Evolutionary conservation across 2,888 invertebrate species (phyloP), one percentile per base, ranked within the genome.

Genomic region (Drosophila robusta): DNA sequence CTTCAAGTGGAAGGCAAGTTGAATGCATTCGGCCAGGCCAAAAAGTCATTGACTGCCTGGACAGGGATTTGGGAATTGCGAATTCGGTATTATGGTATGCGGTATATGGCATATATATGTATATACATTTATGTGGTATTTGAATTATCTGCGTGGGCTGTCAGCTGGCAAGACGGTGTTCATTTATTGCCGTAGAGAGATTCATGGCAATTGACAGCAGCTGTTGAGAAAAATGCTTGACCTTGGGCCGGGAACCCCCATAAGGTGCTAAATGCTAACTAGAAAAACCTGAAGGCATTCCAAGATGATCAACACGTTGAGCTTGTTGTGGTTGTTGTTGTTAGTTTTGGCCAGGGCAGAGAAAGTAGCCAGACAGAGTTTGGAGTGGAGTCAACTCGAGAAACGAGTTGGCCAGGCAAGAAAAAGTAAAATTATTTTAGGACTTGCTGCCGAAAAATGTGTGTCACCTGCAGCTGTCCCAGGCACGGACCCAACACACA

Each of bases 361-460:
- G 83, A 83, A 83, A 83, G 83, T 83, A 73, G 75, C 64, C 55
- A 56, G 66, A 32, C 69, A 47, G 22, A 8, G n/a, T 26, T n/a
- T 4, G 34, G 34, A 34, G 34, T 34, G 12, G 34, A 34, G 34
- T 12, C 34, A 34, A 34, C 34, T 34, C 49, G 39, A 29, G 24
- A 75, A 85, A 86, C 83, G 64, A 72, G 86, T 83, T 83, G 80
- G 80, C 60, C 50, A 55, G 61, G 72, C 75, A 49, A 67, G 80
- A 69, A 83, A 83, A 86, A 86, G 87, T 80, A 82, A 83, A 83
- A 83, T 83, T 85, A 82, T 86, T 83, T 80, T 83, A 80, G 82
- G 82, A 86, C 82, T 79, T 71, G 73, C 69, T 71, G 67, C 65
- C 64, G 47, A 75, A 70, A 80, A 80, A 83, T 82, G 86, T 86